Evolutionary conservation across 2,113 vertebrate genomes (phyloP), one percentile per base, ranked within the genome.

Genomic region (Opisthocomus hoazin): DNA sequence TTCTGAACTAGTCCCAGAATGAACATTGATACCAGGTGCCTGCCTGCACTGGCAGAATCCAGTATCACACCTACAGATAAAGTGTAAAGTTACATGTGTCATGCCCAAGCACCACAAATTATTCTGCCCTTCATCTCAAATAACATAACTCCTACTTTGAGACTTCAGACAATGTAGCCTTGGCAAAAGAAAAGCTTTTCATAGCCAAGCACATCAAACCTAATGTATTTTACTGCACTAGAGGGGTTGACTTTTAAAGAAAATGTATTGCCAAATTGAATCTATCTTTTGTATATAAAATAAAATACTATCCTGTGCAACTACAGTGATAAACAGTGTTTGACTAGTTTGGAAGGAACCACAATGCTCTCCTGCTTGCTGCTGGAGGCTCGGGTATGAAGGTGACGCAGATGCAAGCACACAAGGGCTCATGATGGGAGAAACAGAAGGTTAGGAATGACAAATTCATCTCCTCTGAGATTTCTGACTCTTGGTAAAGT

Each of bases 91-190:
- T 97, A 97, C 96, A 96, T 82, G 75, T 97, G 97, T 97, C 96
- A 65, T 97, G 88, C 96, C 90, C 58, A 92, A 97, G 93, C 93
- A 91, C 95, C 93, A 92, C 97, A 97, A 97, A 97, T 97, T 97
- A 96, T 93, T 98, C 91, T 97, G 75, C 79, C 48, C 94, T 97
- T 96, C 97, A 96, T 98, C 97, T 98, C 97, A 97, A 97, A 96
- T 98, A 97, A 97, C 96, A 94, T 97, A 97, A 98, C 97, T 97
- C 95, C 97, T 93, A 95, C 94, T 98, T 94, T 95, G 97, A 98
- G 97, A 97, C 94, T 97, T 97, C 90, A 98, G 95, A 97, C 94
- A 96, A 89, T 51, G 75, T 87, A 97, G 46, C 53, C 68, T 95
- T 97, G 96, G 97, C 98, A 97, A 97, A 97, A 97, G 57, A 70